Base-by-base conservation (phyloP, 1,140 invertebrate species). In the Hylaeus volcanicus region DNA sequence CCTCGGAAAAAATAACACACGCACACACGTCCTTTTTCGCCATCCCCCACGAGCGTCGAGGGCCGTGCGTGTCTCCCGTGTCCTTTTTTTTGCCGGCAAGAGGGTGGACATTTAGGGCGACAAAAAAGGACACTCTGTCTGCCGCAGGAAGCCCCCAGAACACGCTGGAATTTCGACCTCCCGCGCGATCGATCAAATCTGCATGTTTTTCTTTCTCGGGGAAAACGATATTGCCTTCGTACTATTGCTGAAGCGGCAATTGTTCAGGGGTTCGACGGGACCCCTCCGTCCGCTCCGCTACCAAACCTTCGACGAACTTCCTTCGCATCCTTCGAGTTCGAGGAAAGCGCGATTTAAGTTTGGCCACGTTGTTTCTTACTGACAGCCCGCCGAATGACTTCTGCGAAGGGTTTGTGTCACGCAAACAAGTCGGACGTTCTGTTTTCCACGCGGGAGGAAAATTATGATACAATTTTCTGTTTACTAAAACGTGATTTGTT, bases 1-100 rank as follows among this genome's bases (percentile, higher is more conserved):
- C 90, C 87, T 93, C 88, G 91, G 92, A 93, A 93, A 92, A 93
- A 92, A 93, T 93, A 93, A 93, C 92, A 93, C 90, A 89, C 88
- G 88, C 89, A 85, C 89, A 84, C 85, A 88, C 89, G 84, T 78
- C 82, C 81, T 37, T 12, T 63, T 12, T 63, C 79, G 53, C 78
- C 61, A 61, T 66, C 74, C 74, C 26, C 83, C 63, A 69, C 69
- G 51, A 80, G 72, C 81, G 51, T 73, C 71, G 69, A 81, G 71
- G 76, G 80, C 74, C 84, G 72, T 88, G 85, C 82, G 82, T 78
- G 84, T 89, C 82, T 91, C 79, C 86, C 87, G 85, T 90, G 85
- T 90, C 85, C 76, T 81, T 87, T 86, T 88, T 90, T 90, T 82
- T 87, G 82, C 80, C 79, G 61, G 82, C 83, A 86, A 75, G 85